These are phyloP conservation scores for Lathamus discolor DNA, from an alignment of 2,113 vertebrate species.

Conservation along the genomic window DNA sequence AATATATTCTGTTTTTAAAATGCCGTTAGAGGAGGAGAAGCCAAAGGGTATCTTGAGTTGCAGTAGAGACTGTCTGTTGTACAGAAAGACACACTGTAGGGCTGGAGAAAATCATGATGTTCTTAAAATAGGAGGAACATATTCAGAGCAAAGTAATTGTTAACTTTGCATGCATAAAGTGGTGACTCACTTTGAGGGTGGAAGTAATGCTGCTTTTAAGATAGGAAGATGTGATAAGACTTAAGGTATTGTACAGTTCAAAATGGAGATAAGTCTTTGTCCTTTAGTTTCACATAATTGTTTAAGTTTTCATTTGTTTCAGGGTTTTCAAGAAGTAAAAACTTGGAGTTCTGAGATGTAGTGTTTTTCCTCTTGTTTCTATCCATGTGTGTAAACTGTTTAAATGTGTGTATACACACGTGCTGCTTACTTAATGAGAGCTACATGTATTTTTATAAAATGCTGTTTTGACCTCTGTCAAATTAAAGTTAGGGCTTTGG, in stretches of 20 bases:
- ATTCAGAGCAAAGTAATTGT: slow-evolving; percentile 37
- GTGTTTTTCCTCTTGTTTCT: not conserved
- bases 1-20: not conserved
- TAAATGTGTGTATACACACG: not conserved
- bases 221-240: not conserved
- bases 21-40: not conserved
- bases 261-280: not conserved
- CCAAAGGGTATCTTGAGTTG: not conserved
- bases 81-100: not conserved
- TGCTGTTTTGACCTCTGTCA: not conserved
- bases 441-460: not conserved
- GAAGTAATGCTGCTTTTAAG: slow-evolving; percentile 23
- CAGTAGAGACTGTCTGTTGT: not conserved
- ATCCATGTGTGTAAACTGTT: fast-evolving
- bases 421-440: fast-evolving
- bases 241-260: not conserved
- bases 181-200: slow-evolving; percentile 44
- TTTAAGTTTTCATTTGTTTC: not conserved
- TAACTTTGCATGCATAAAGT: not conserved
- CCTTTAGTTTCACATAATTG: slow-evolving; percentile 11
- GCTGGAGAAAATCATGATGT: slow-evolving; percentile 3
- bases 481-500: not conserved
- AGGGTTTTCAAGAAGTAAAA: not conserved
- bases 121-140: slow-evolving; percentile 47
- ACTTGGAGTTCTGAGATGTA: not conserved